Evolutionary conservation across 2,797 vertebrate genomes (phyloP).

Genomic region (Lepus oiostolus): DNA sequence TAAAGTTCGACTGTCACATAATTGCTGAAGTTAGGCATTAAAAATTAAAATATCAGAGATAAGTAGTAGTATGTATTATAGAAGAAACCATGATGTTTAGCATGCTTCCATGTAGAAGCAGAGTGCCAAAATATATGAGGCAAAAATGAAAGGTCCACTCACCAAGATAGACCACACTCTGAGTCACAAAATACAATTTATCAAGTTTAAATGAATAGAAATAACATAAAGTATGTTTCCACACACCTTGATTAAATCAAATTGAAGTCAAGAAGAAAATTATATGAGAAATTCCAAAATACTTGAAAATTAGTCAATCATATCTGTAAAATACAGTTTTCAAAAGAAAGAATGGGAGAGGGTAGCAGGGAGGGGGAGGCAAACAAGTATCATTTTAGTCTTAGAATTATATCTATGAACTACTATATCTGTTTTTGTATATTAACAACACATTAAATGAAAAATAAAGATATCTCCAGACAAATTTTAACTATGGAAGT

Average conservation of each 20-base stretch:
- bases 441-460: too few relatives aligned
- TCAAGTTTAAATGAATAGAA: background rate
- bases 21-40: too few relatives aligned
- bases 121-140: background rate
- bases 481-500: background rate
- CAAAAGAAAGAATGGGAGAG: too few relatives aligned
- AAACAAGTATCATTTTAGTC: too few relatives aligned
- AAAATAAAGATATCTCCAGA: background rate
- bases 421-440: too few relatives aligned
- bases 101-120: background rate
- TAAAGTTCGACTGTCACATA: background rate
- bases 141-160: background rate
- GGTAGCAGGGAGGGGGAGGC: too few relatives aligned
- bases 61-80: background rate
- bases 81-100: background rate
- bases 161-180: background rate
- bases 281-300: background rate
- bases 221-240: background rate
- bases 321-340: background rate
- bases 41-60: background rate
- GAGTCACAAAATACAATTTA: background rate
- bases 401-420: too few relatives aligned
- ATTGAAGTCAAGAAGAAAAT: background rate
- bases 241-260: background rate
- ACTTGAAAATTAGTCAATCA: background rate